These are phyloP conservation scores for Myotis myotis DNA, from an alignment of 2,797 vertebrate genomes.

Conservation along the genomic window DNA sequence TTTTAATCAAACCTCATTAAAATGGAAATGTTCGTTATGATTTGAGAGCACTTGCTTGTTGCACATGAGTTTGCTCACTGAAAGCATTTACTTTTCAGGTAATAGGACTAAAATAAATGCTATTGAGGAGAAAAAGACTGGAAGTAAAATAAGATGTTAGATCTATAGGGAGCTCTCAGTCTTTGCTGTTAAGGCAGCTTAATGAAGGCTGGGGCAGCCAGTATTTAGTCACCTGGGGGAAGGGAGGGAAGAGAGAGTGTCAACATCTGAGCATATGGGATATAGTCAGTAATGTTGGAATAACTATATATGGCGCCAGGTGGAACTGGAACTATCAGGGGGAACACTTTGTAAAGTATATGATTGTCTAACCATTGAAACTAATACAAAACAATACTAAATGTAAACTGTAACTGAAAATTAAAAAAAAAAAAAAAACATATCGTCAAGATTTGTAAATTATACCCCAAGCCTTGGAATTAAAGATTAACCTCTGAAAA, in stretches of 20 bases:
- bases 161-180: neutral
- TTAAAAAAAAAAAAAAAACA: neutral
- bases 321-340: neutral
- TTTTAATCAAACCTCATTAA: conserved; percentile 39
- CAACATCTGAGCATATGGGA: neutral
- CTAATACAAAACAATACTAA: neutral
- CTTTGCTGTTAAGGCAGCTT: neutral
- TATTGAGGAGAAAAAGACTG: neutral
- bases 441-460: neutral
- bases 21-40: conserved; percentile 5
- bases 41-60: conserved; percentile 11
- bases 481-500: neutral
- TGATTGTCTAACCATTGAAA: neutral
- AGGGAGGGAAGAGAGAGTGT: neutral
- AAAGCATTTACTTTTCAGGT: conserved; percentile 32
- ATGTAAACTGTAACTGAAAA: neutral
- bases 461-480: neutral
- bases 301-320: neutral
- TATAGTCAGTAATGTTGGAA: neutral
- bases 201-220: neutral
- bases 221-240: neutral
- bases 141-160: neutral
- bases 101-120: neutral
- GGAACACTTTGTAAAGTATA: neutral
- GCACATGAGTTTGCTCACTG: neutral